Base-by-base conservation (phyloP, 2,888 invertebrate species). In the Sarcophaga carnaria region DNA sequence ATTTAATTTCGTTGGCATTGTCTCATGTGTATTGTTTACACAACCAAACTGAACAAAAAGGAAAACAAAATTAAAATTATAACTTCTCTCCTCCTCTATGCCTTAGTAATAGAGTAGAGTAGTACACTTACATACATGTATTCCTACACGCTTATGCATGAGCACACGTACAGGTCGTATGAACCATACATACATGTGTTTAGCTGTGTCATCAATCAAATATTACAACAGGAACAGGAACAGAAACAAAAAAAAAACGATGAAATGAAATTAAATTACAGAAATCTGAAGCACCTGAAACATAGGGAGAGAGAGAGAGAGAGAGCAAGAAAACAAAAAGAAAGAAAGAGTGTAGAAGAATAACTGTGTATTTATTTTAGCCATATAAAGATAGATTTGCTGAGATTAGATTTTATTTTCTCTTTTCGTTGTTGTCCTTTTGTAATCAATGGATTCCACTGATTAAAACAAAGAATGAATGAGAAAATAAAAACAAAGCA, bases 161-260 rank as follows among this genome's bases (percentile, higher is more conserved):
- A 47, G 1, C 1, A 12, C 54, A 54, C 12, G 17, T 54, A 54
- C 54, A 4, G 17, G 1, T 17, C 12, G 12, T 54, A 54, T 14
- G 4, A 5, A 17, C 4, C 17, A 4, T 14, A 49, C 17, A 14
- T 14, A 49, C 66, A 62, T 54, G 72, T 84, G 49, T 79, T 20
- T 37, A 37, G 17, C 17, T 70, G 80, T 75, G 79, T 84, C 84
- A 87, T 84, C 87, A 87, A 87, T 87, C 84, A 87, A 84, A 82
- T 84, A 86, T 86, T 72, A 78, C 72, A 72, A 14, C n/a, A 37
- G 10, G 37, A 37, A 37, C 37, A 37, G 37, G 37, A 37, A 37
- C 37, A 22, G 22, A 17, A 63, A 45, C 37, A 17, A 54, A 17
- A 69, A 47, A 72, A 14, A 59, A 20, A 64, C 27, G 3, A n/a